Evolutionary conservation across 1,140 invertebrate genomes (phyloP), one percentile per base, ranked within the genome.

Genomic region (Pachypeltis micranthus): DNA sequence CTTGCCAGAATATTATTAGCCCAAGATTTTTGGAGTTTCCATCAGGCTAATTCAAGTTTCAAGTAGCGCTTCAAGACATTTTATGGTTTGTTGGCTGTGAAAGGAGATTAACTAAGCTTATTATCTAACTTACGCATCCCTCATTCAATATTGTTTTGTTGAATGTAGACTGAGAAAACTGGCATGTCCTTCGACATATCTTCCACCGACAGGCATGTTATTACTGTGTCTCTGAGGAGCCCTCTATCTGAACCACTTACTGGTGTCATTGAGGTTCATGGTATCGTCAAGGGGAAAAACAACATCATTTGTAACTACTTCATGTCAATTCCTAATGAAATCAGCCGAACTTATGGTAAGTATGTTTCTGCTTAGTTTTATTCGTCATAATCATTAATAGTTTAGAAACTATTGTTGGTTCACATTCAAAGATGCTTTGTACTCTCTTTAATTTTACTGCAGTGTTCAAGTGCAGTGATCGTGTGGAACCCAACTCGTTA

Each of bases 181-280:
- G 69, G 69, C 23, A 64, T 60, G 1, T 65, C 67, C 28, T 72
- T 72, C 63, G 67, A 71, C 44, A 39, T 72, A 7, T 67, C 65
- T 44, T 54, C 65, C 1, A 56, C 60, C 47, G 71, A 72, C 54
- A 65, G 66, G 10, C 55, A 66, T 12, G 28, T 47, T 7, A 64
- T 72, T 24, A 70, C 67, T 51, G 47, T 71, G 19, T 47, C 62
- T 2, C 44, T 70, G 25, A 67, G 68, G 28, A 44, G 63, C 34
- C 67, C 70, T 3, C 61, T 70, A 7, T 56, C 56, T 12, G 70
- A 71, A 56, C 62, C 67, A 10, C 47, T 71, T 12, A 14, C 55
- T n/a, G 71, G 71, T 19, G 44, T 69, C 1, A 57, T 72, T 51
- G 70, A 71, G 67, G 67, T 72, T n/a, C 68, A 68, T 44, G 70